Conservation (phyloP, 2,888 invertebrate species). For the Glyphotaelius pellucidus region DNA sequence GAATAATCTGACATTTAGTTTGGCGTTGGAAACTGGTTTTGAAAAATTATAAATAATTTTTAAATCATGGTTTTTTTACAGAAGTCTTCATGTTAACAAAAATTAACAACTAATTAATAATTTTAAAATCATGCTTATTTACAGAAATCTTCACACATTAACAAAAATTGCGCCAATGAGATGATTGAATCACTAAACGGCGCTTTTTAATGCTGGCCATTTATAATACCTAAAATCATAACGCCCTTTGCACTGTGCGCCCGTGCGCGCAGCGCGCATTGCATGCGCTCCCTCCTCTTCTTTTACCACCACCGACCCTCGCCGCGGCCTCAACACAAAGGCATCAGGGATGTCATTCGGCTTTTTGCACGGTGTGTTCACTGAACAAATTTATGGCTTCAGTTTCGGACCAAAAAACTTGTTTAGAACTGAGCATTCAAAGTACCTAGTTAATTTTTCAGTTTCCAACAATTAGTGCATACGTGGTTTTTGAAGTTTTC, state of each 20-base stretch:
- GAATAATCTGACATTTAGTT: too few species aligned
- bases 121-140: too few species aligned
- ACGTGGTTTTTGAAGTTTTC: too few species aligned
- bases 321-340: not conserved
- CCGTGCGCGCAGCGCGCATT: not conserved
- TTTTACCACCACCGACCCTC: not conserved
- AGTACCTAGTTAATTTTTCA: not conserved
- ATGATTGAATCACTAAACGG: too few species aligned
- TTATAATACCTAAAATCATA: not conserved
- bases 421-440: not conserved
- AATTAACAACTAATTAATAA: too few species aligned
- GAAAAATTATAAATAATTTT: too few species aligned
- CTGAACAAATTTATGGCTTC: constrained; percentile 23
- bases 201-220: not conserved
- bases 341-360: not conserved
- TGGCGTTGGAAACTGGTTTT: too few species aligned
- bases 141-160: too few species aligned
- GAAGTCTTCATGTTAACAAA: too few species aligned
- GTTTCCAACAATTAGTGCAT: not conserved
- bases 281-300: not conserved
- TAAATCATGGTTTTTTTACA: too few species aligned
- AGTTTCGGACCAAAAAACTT: not conserved
- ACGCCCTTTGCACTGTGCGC: not conserved
- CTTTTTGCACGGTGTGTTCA: not conserved
- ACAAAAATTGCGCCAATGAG: too few species aligned